Base-by-base conservation (phyloP, 2,797 vertebrate species). In the Prionace glauca region DNA sequence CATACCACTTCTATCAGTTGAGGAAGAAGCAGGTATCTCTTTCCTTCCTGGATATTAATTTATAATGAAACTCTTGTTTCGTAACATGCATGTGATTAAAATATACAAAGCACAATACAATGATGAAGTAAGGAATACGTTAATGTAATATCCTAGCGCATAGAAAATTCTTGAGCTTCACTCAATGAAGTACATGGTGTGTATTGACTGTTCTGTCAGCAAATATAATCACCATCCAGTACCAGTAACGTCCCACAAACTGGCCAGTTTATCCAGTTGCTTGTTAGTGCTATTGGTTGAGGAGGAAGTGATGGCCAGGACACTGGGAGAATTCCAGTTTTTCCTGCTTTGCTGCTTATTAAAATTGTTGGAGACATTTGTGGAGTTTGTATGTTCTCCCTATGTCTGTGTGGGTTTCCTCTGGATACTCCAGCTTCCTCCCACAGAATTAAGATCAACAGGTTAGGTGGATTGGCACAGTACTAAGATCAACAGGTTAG, bases 1-100 rank as follows among this genome's bases (percentile, higher is more conserved):
- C 96, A 99, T 99, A 96, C 98, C 99, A 0, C 97, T 99, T 96
- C 97, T 99, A 96, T 98, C 97, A 0, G 98, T 99, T 90, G 99
- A 99, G 96, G 98, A 98, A 96, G 99, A 99, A 96, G 97, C 98
- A 96, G 98, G 99, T 99, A 29, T 90, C 62, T 90, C 56, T 62
- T 90, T 90, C 32, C 29, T n/a, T 90, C 87, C 87, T 92, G 36
- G 2, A 22, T 18, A 36, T 36, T 41, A 67, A 92, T 69, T 16
- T 69, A 10, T 67, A 69, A 92, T 41, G 24, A 36, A 96, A 97
- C 97, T 97, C 96, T 96, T 96, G 26, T 60, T 95, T 74, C 22
- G 36, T 32, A 18, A n/a, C 20, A 24, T 77, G 87, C 77, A 79
- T n/a, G 67, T 56, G 36, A 92, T 67, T 20, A 92, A 10, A 41